Evolutionary conservation across 2,797 vertebrate species (phyloP).

Genomic region (Enteromius paludinosus): DNA sequence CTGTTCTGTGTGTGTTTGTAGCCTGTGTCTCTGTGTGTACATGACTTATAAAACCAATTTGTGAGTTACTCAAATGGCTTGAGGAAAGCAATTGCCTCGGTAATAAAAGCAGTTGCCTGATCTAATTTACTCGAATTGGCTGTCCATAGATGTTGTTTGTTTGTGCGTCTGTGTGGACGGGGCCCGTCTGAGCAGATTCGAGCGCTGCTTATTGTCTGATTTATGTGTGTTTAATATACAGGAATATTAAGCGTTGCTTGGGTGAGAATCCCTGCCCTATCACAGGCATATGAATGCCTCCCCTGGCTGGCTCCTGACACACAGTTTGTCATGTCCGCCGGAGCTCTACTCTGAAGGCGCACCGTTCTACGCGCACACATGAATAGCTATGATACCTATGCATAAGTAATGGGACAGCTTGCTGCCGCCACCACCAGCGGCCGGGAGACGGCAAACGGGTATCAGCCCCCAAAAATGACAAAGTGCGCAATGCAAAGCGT

Average conservation of each 20-base stretch:
- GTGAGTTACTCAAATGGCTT: conserved; percentile 40
- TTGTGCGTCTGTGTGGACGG: conserved; percentile 35
- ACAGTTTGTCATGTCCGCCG: conserved; percentile 81
- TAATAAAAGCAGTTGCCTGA: conserved; percentile 51
- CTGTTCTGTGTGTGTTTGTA: background rate
- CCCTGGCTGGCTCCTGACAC: conserved; percentile 78
- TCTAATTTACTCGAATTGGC: conserved; percentile 49
- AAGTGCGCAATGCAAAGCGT: conserved; percentile 16
- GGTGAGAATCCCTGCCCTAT: conserved; percentile 77
- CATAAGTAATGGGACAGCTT: conserved; percentile 82
- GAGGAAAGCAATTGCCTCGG: conserved; percentile 40
- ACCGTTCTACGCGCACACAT: conserved; percentile 79
- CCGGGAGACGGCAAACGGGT: conserved; percentile 65
- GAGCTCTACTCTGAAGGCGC: conserved; percentile 72
- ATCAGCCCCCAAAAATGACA: conserved; percentile 47
- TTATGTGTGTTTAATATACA: conserved; percentile 86
- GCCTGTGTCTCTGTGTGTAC: conserved; percentile 15
- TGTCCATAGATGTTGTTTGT: conserved; percentile 43
- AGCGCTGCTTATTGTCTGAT: conserved; percentile 77
- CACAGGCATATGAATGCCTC: conserved; percentile 79
- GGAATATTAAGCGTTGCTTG: conserved; percentile 80
- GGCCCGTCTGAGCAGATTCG: conserved; percentile 13
- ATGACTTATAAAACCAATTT: conserved; percentile 37
- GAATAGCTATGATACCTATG: conserved; percentile 87
- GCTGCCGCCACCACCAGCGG: conserved; percentile 59